Conservation (phyloP, 2,888 invertebrate species). For the Zygaena filipendulae region DNA sequence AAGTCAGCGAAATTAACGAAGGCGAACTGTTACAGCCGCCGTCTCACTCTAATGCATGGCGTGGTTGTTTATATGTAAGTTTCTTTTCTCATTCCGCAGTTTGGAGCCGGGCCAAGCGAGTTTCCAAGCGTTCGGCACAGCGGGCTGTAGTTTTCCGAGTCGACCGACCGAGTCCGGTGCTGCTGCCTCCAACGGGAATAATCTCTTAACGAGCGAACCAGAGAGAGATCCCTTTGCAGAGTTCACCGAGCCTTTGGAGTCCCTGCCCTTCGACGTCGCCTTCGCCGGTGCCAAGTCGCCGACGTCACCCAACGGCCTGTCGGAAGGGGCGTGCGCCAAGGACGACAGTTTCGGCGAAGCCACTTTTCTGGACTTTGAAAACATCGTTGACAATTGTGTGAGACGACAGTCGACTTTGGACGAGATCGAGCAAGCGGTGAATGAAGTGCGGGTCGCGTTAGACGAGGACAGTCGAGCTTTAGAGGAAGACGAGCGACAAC, state of each 20-base stretch:
- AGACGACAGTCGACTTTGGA: conserved; percentile 54
- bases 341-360: conserved; percentile 58
- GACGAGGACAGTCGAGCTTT: conserved; percentile 62
- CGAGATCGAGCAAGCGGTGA: conserved; percentile 59
- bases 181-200: too few species aligned
- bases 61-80: conserved; percentile 53
- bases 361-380: conserved; percentile 55
- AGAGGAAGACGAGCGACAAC: conserved; percentile 53
- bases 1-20: conserved; percentile 59
- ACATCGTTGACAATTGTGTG: conserved; percentile 33
- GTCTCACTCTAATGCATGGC: conserved; percentile 57
- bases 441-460: conserved; percentile 57
- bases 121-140: conserved; percentile 62
- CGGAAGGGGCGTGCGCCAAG: conserved; percentile 35
- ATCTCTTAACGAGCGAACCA: conserved; percentile 36
- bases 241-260: conserved; percentile 33
- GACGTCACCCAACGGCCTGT: conserved; percentile 26
- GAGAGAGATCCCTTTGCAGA: conserved; percentile 45
- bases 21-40: conserved; percentile 43
- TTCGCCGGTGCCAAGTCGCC: conserved; percentile 34
- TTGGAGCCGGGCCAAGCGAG: conserved; percentile 69
- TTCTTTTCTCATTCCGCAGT: conserved; percentile 69
- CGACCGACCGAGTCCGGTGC: conserved; percentile 58
- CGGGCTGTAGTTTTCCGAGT: conserved; percentile 65
- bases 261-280: conserved; percentile 35